Evolutionary conservation across 2,113 vertebrate genomes (phyloP).

Genomic region (Spheniscus mendiculus): DNA sequence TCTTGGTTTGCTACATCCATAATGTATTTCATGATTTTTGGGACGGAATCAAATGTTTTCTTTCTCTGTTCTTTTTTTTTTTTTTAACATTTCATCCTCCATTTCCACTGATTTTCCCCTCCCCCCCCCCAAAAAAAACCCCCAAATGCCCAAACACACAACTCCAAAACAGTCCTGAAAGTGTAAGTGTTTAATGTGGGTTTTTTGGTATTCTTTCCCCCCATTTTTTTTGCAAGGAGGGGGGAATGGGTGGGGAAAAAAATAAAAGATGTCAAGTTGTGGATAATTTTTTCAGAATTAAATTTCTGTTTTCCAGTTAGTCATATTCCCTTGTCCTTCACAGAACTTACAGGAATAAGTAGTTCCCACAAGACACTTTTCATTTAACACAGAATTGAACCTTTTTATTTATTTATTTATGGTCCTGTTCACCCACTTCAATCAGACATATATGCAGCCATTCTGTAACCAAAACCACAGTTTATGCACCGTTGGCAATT

Average conservation of each 20-base stretch:
- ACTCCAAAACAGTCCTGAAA: not conserved
- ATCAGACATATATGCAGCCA: not conserved
- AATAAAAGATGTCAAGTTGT: not conserved
- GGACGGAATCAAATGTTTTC: not conserved
- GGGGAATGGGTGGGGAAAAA: not conserved
- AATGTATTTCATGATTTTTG: not conserved
- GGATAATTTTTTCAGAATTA: not conserved
- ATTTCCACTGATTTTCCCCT: not conserved
- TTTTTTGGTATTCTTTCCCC: not conserved
- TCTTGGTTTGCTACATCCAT: not conserved
- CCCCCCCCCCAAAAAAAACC: accelerated
- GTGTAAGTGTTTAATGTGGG: not conserved
- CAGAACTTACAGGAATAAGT: not conserved
- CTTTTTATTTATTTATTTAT: not conserved
- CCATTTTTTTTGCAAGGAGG: accelerated
- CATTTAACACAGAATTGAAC: not conserved
- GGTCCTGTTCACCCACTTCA: not conserved
- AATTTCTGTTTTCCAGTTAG: not conserved
- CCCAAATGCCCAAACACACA: not conserved
- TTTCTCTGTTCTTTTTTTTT: not conserved
- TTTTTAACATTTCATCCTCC: accelerated
- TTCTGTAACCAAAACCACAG: not conserved
- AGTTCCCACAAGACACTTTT: not conserved
- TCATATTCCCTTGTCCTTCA: not conserved
- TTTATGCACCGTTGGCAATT: not conserved